These are phyloP conservation scores for Toxotes jaculatrix DNA, from an alignment of 2,113 vertebrate genomes.

Conservation along the genomic window DNA sequence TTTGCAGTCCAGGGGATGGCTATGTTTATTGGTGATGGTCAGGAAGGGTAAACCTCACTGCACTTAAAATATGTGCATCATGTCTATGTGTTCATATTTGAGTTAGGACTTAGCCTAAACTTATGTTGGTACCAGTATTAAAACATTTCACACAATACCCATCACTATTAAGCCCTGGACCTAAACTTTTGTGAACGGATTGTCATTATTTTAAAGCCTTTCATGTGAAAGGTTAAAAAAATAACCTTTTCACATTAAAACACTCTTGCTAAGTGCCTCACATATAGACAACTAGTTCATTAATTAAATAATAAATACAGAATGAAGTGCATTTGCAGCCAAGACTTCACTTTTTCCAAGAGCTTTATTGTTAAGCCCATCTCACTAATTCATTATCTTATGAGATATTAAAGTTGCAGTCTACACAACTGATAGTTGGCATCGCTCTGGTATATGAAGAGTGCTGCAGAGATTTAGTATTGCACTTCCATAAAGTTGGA, in stretches of 20 bases:
- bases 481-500: background rate
- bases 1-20: background rate
- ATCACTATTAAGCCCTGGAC: background rate
- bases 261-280: background rate
- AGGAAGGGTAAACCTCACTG: background rate
- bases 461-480: background rate
- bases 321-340: background rate
- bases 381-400: background rate
- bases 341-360: background rate
- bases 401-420: background rate
- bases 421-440: conserved; percentile 11
- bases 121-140: background rate
- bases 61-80: background rate
- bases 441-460: background rate
- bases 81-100: background rate
- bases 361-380: background rate
- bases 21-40: too few species aligned
- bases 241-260: background rate
- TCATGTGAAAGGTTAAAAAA: too few species aligned
- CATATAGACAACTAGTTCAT: too few species aligned
- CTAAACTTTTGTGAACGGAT: background rate
- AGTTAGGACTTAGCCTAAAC: background rate
- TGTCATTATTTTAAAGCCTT: too few species aligned
- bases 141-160: background rate
- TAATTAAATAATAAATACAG: background rate